phyloP scores from a whole-genome alignment of 30 jellyfish, hydroid and myxozoan species.

The Rhopilema esculentum region DNA sequence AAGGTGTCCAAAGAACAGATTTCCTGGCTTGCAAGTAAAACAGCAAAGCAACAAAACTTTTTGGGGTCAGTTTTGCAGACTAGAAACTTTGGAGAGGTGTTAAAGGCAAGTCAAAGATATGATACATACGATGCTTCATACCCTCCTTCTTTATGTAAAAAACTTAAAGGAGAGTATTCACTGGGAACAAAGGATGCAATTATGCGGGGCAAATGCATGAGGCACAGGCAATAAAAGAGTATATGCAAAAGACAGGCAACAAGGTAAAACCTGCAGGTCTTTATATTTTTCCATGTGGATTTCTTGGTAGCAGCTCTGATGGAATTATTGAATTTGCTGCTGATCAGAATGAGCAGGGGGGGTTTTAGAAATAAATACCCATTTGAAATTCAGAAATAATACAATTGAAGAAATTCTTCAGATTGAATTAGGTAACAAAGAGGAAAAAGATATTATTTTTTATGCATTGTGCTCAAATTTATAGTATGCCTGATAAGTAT shows the following conservation, averaged over 20 bases:
- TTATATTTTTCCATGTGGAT: slow-evolving; percentile 32
- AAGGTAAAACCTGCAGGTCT: slow-evolving; percentile 26
- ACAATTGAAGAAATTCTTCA: neutral
- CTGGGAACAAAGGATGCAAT: slow-evolving; percentile 8
- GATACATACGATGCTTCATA: neutral
- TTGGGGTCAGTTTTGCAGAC: slow-evolving; percentile 44
- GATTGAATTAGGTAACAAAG: slow-evolving; percentile 9
- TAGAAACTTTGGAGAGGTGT: slow-evolving; percentile 7
- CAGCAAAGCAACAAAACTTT: neutral
- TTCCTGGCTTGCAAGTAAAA: slow-evolving; percentile 27
- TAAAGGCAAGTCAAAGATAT: slow-evolving; percentile 3
- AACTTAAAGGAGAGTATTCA: neutral
- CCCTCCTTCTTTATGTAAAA: slow-evolving; percentile 5
- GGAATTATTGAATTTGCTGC: neutral
- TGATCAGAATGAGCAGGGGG: neutral
- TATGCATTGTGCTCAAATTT: too few relatives aligned
- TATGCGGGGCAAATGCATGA: slow-evolving; percentile 47
- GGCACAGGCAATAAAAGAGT: slow-evolving; percentile 1
- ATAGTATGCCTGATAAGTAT: neutral
- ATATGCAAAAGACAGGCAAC: slow-evolving; percentile 11
- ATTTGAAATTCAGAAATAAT: slow-evolving; percentile 12
- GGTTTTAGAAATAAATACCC: slow-evolving; percentile 37
- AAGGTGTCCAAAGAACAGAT: slow-evolving; percentile 15
- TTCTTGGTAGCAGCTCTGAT: slow-evolving; percentile 30
- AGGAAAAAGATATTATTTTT: neutral